A percentile compares a stretch with the other conserved stretches of the same genome.
Evolutionary conservation across 2,797 vertebrate species (phyloP).

Genomic region (Syncerus caffer): DNA sequence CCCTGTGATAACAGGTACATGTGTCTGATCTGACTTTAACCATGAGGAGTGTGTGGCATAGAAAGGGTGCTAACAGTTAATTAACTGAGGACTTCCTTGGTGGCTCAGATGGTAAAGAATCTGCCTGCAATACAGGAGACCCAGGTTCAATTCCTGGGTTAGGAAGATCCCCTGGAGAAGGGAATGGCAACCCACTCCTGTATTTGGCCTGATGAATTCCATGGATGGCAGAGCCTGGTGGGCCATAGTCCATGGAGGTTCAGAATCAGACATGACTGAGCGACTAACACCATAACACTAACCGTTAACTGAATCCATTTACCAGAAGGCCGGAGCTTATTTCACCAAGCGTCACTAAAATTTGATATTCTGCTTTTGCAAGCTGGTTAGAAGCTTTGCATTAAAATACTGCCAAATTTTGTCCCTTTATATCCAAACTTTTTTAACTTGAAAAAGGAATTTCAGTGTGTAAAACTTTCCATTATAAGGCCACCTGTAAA

Average conservation of each 20-base stretch:
- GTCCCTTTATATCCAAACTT: slow-evolving; percentile 55
- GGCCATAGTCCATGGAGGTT: neutral
- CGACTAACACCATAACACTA: neutral
- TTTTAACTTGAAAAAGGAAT: slow-evolving; percentile 65
- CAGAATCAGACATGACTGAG: neutral
- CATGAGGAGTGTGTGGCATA: neutral
- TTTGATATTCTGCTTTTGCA: slow-evolving; percentile 53
- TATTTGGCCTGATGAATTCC: neutral
- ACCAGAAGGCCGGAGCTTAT: neutral
- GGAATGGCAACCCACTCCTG: neutral
- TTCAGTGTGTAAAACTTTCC: slow-evolving; percentile 70
- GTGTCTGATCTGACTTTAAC: slow-evolving; percentile 36
- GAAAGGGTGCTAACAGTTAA: neutral
- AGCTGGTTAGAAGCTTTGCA: slow-evolving; percentile 50
- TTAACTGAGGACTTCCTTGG: neutral
- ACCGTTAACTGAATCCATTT: neutral
- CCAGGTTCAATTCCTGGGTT: neutral
- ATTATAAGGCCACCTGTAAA: slow-evolving; percentile 75
- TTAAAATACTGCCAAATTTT: slow-evolving; percentile 63
- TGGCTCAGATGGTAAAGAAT: neutral
- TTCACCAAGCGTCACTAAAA: slow-evolving; percentile 44
- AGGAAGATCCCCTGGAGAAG: neutral
- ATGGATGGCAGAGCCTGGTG: neutral
- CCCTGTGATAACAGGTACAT: slow-evolving; percentile 1
- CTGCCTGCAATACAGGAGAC: neutral